phyloP scores from a whole-genome alignment of 2,797 vertebrate species.

The Ctenosaura bakeri region DNA sequence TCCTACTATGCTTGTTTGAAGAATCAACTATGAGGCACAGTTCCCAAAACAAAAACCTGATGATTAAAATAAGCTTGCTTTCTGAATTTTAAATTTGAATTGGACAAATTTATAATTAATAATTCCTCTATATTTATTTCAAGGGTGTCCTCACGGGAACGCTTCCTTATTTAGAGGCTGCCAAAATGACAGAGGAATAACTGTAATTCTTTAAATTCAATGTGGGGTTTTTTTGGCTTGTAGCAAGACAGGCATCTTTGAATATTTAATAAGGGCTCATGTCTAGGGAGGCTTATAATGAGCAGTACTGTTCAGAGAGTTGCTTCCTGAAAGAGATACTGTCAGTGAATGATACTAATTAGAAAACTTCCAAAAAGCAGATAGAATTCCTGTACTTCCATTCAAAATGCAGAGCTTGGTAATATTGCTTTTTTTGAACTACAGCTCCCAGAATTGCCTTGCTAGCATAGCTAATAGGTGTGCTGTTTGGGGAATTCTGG shows the following conservation, averaged over 20 bases:
- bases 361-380: slow-evolving; percentile 40
- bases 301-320: slow-evolving; percentile 65
- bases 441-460: no score
- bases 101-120: background rate
- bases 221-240: slow-evolving; percentile 35
- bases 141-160: slow-evolving; percentile 60
- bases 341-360: slow-evolving; percentile 44
- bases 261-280: slow-evolving; percentile 68
- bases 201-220: slow-evolving; percentile 47
- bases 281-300: slow-evolving; percentile 71
- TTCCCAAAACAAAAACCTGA: slow-evolving; percentile 44
- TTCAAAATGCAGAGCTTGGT: background rate
- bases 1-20: slow-evolving; percentile 56
- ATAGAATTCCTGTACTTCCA: slow-evolving; percentile 4
- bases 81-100: slow-evolving; percentile 44
- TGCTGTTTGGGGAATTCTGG: no score
- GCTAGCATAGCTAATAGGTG: no score
- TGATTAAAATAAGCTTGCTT: slow-evolving; percentile 58
- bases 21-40: slow-evolving; percentile 41
- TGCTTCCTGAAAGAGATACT: slow-evolving; percentile 66
- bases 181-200: slow-evolving; percentile 50
- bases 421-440: background rate
- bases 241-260: slow-evolving; percentile 47
- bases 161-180: slow-evolving; percentile 60
- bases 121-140: slow-evolving; percentile 61